A percentile compares a stretch with the other conserved stretches of the same genome.
Conservation (phyloP, 2,888 invertebrate genomes). For the Thelaira solivaga region DNA sequence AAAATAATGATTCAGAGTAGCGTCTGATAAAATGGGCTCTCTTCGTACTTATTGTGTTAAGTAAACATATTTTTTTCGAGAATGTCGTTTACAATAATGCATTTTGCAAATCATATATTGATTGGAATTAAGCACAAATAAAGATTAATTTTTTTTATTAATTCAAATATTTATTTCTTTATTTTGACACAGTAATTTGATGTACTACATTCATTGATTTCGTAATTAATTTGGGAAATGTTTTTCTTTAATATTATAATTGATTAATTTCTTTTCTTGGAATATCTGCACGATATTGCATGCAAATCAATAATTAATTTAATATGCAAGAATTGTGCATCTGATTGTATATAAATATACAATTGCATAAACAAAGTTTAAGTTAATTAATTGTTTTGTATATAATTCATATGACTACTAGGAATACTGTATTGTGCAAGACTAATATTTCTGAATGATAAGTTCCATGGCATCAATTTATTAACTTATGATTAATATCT, state of each 20-base stretch:
- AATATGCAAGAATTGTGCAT: not conserved
- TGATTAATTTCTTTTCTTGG: conserved; percentile 28
- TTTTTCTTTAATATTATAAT: too few relatives aligned
- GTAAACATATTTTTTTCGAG: too few relatives aligned
- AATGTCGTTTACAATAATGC: too few relatives aligned
- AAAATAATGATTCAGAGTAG: too few relatives aligned
- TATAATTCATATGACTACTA: conserved; percentile 54
- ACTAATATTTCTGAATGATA: conserved; percentile 27
- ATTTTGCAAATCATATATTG: too few relatives aligned
- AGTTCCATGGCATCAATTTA: conserved; percentile 14
- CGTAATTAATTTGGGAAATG: conserved; percentile 18
- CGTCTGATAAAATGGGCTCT: too few relatives aligned
- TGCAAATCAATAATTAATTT: conserved; percentile 4
- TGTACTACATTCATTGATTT: conserved; percentile 55
- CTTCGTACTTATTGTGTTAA: too few relatives aligned
- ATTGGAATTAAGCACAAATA: too few relatives aligned
- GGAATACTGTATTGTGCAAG: conserved; percentile 60
- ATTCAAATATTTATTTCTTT: conserved; percentile 45
- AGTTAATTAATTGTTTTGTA: not conserved
- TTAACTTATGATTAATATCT: not conserved
- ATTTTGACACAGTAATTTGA: conserved; percentile 61
- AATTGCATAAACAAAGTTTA: not conserved
- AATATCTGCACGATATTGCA: not conserved
- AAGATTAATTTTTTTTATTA: conserved; percentile 4
- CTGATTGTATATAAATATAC: not conserved